phyloP scores from a whole-genome alignment of 2,113 vertebrate species.

The Erythrocebus patas region DNA sequence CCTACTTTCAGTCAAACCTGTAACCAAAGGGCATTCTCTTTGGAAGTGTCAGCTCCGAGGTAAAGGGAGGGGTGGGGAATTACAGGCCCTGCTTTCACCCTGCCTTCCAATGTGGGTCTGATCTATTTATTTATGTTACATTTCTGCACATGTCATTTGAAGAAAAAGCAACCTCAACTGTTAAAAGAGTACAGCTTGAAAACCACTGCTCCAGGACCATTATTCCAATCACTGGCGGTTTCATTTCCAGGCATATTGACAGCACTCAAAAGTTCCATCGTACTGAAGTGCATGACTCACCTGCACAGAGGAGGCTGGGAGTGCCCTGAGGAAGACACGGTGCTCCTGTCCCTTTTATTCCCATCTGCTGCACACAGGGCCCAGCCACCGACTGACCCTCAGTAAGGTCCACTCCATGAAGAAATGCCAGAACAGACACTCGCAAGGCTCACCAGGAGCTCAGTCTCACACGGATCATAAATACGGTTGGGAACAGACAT shows the following conservation, averaged over 20 bases:
- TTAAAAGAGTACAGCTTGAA: neutral
- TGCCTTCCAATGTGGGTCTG: neutral
- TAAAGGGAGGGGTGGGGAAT: neutral
- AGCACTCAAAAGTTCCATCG: neutral
- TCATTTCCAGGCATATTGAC: neutral
- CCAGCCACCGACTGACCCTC: neutral
- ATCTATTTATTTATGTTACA: neutral
- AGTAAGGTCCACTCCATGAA: rapidly evolving
- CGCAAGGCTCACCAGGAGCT: neutral
- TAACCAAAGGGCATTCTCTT: neutral
- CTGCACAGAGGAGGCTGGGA: neutral
- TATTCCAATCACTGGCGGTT: neutral
- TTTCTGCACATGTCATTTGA: neutral
- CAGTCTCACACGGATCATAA: neutral
- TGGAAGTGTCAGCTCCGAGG: neutral
- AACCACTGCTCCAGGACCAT: neutral
- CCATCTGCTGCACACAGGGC: neutral
- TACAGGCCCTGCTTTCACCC: neutral
- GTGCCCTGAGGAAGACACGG: neutral
- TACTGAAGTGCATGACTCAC: neutral
- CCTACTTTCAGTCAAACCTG: neutral
- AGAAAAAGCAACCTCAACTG: neutral
- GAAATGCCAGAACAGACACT: neutral
- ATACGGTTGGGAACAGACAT: rapidly evolving
- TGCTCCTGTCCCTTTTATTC: neutral